Evolutionary conservation across 2,888 invertebrate genomes (phyloP).

Genomic region (Pyrrhia umbra): DNA sequence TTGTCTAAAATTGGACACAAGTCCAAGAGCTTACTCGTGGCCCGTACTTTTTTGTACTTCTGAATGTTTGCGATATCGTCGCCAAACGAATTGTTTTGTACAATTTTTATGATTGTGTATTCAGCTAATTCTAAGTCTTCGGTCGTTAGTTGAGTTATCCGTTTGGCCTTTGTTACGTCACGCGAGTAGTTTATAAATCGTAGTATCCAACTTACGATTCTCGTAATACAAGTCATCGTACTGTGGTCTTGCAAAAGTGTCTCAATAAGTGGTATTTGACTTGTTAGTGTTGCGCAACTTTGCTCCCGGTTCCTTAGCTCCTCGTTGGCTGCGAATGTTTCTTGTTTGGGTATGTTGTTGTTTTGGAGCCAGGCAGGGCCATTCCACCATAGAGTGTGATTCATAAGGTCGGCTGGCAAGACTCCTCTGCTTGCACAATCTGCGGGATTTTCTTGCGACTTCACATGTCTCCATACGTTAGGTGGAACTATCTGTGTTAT

Average conservation of each 20-base stretch:
- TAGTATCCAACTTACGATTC: neutral
- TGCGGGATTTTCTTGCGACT: neutral
- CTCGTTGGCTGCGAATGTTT: neutral
- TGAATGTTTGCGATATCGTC: neutral
- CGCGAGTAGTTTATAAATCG: neutral
- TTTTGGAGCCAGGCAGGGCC: neutral
- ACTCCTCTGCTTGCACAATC: conserved; percentile 1
- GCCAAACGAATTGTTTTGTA: neutral
- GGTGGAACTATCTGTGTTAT: neutral
- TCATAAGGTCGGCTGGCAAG: neutral
- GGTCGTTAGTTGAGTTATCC: neutral
- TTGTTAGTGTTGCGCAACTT: neutral
- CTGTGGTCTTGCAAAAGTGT: neutral
- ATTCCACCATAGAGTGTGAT: neutral
- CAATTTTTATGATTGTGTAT: neutral
- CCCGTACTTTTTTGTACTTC: neutral
- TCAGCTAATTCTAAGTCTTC: neutral
- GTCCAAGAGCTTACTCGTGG: neutral
- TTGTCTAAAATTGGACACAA: neutral
- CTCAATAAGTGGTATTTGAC: neutral
- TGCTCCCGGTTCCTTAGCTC: neutral
- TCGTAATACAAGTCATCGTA: neutral
- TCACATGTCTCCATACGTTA: neutral
- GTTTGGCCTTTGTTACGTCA: neutral
- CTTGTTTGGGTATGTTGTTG: neutral